A percentile compares a stretch with the other conserved stretches of the same genome.
phyloP scores from a whole-genome alignment of 2,797 vertebrate genomes.

The Aldrovandia affinis region DNA sequence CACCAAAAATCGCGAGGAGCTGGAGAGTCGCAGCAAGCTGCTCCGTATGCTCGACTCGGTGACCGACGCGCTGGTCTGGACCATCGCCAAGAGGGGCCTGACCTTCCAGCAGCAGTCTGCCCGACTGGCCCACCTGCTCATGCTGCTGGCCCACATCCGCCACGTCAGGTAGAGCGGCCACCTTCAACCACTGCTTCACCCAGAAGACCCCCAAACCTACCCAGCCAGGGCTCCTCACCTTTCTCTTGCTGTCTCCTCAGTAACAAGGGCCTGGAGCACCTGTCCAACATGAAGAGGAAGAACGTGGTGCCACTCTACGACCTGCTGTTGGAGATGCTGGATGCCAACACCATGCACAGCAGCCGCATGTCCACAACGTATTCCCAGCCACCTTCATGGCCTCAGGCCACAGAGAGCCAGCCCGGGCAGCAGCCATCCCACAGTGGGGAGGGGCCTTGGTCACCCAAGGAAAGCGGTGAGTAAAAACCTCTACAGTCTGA shows the following conservation, averaged over 20 bases:
- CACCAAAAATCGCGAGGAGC: conserved; percentile 74
- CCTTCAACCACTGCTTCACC: neutral
- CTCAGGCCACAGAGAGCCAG: conserved; percentile 20
- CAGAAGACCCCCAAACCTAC: neutral
- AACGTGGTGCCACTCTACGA: conserved; percentile 93
- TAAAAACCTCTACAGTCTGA: conserved; percentile 30
- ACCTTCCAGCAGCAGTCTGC: conserved; percentile 86
- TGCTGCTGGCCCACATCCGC: conserved; percentile 94
- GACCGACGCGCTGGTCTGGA: conserved; percentile 93
- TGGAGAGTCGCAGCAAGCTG: conserved; percentile 85
- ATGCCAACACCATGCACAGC: conserved; percentile 81
- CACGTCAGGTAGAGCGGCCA: conserved; percentile 80
- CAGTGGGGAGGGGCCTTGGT: conserved; percentile 31
- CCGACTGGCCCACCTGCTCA: conserved; percentile 88
- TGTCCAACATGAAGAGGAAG: conserved; percentile 95
- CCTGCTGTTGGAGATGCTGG: conserved; percentile 94
- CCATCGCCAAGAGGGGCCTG: conserved; percentile 87
- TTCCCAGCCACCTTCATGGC: conserved; percentile 24
- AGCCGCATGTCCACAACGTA: conserved; percentile 56
- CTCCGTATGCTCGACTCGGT: conserved; percentile 88
- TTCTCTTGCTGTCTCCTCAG: conserved; percentile 59
- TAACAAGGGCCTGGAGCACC: conserved; percentile 97
- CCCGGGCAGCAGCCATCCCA: conserved; percentile 40
- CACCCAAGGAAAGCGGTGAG: conserved; percentile 38
- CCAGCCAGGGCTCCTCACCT: neutral